These are phyloP conservation scores for Drosophila nasuta DNA, from an alignment of 1,140 invertebrate genomes.

Conservation along the genomic window DNA sequence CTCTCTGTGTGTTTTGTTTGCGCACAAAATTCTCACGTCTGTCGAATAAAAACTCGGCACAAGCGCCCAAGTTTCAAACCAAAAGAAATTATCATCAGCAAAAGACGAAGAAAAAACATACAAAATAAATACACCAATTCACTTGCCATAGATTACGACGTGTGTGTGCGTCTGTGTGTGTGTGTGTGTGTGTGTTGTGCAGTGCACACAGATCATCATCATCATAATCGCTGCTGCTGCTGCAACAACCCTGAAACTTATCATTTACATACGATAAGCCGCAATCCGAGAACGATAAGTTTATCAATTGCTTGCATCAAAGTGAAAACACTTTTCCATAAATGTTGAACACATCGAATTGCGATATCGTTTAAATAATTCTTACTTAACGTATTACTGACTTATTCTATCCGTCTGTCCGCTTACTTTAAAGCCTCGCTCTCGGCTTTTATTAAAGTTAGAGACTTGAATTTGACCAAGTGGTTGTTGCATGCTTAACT, in stretches of 20 bases:
- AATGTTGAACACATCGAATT: no score
- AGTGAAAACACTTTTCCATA: no score
- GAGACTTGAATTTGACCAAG: not conserved
- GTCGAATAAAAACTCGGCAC: constrained; percentile 55
- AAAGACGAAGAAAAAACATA: not conserved
- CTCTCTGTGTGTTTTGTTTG: constrained; percentile 59
- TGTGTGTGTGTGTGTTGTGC: constrained; percentile 1
- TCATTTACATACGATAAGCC: constrained; percentile 20
- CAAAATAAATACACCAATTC: not conserved
- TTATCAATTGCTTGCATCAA: no score
- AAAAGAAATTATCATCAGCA: constrained; percentile 52
- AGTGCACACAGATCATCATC: constrained; percentile 1
- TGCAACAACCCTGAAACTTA: not conserved
- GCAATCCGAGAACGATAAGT: not conserved
- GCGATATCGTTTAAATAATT: no score
- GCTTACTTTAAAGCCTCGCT: not conserved
- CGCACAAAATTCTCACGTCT: constrained; percentile 78
- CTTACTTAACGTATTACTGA: no score
- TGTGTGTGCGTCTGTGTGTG: not conserved
- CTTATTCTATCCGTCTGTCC: not conserved
- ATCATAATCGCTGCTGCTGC: not conserved
- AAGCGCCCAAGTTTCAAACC: not conserved
- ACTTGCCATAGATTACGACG: constrained; percentile 18
- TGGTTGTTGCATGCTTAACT: not conserved
- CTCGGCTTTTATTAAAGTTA: not conserved